These are phyloP conservation scores for Tholera decimalis DNA, from an alignment of 2,888 invertebrate species.

Conservation along the genomic window DNA sequence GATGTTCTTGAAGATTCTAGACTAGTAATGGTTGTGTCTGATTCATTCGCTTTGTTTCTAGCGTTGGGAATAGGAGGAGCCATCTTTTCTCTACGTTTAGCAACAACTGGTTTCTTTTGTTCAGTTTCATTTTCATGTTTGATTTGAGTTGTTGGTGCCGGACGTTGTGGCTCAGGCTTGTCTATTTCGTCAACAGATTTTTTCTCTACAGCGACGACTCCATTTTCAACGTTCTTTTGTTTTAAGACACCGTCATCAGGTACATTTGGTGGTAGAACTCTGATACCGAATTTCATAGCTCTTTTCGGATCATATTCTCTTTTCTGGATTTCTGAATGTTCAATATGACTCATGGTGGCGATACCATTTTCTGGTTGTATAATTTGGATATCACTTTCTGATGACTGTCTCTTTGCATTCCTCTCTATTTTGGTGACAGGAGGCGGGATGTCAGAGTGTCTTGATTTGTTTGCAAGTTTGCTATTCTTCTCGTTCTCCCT, in stretches of 20 bases:
- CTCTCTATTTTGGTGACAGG: conserved; percentile 83
- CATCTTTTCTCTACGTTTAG: conserved; percentile 89
- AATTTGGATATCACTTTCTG: conserved; percentile 83
- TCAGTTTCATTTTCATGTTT: conserved; percentile 90
- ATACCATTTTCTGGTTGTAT: conserved; percentile 86
- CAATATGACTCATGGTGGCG: conserved; percentile 72
- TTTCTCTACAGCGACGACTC: conserved; percentile 79
- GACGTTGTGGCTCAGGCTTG: conserved; percentile 82
- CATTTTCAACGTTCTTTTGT: conserved; percentile 86
- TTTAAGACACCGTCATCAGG: conserved; percentile 89
- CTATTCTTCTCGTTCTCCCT: conserved; percentile 89
- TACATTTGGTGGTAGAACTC: conserved; percentile 92
- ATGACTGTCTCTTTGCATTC: conserved; percentile 83
- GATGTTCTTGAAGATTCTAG: conserved; percentile 79
- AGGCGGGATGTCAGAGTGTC: conserved; percentile 80
- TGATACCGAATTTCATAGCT: conserved; percentile 93
- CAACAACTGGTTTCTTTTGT: conserved; percentile 88
- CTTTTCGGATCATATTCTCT: conserved; percentile 91
- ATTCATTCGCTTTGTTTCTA: conserved; percentile 83
- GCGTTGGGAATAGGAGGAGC: conserved; percentile 89
- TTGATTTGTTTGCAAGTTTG: conserved; percentile 82
- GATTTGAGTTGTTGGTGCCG: conserved; percentile 80
- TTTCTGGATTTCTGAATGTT: conserved; percentile 90
- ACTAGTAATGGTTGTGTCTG: conserved; percentile 75
- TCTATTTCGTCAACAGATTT: conserved; percentile 85